Percentiles rank a stretch among this genome's conserved stretches.
Evolutionary conservation across 2,113 vertebrate species (phyloP).

Genomic region (Heptranchias perlo): DNA sequence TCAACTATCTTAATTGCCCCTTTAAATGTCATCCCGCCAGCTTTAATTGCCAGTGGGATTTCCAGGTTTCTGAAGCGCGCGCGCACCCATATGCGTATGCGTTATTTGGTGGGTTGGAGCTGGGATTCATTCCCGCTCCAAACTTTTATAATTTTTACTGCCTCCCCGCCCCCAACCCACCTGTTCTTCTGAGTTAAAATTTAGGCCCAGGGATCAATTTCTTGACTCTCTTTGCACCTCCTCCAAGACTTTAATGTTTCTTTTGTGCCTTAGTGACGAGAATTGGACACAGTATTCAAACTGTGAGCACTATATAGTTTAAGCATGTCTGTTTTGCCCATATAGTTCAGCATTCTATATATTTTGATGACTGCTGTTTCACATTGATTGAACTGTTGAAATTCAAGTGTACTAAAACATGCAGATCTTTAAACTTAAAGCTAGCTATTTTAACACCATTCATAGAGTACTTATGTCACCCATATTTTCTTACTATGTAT

Average conservation of each 20-base stretch:
- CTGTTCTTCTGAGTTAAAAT: too few species aligned
- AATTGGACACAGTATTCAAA: background rate
- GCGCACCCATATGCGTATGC: too few species aligned
- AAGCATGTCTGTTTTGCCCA: background rate
- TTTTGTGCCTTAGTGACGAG: background rate
- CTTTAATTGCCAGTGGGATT: too few species aligned
- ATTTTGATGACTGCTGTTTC: background rate
- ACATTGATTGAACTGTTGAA: background rate
- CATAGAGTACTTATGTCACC: background rate
- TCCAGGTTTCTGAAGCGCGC: too few species aligned
- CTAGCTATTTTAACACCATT: background rate
- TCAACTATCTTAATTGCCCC: too few species aligned
- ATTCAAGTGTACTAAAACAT: background rate
- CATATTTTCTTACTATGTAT: background rate
- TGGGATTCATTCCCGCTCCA: too few species aligned
- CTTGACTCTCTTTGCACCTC: background rate
- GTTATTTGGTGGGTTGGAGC: too few species aligned
- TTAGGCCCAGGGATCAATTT: background rate
- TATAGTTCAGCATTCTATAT: background rate
- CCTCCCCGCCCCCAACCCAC: too few species aligned
- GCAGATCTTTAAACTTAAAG: background rate
- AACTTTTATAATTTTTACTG: too few species aligned
- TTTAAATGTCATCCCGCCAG: too few species aligned
- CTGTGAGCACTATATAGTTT: background rate
- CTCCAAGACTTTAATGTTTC: background rate